A percentile compares a stretch with the other conserved stretches of the same genome.
phyloP scores from a whole-genome alignment of 2,113 vertebrate genomes.

The Neofelis nebulosa region DNA sequence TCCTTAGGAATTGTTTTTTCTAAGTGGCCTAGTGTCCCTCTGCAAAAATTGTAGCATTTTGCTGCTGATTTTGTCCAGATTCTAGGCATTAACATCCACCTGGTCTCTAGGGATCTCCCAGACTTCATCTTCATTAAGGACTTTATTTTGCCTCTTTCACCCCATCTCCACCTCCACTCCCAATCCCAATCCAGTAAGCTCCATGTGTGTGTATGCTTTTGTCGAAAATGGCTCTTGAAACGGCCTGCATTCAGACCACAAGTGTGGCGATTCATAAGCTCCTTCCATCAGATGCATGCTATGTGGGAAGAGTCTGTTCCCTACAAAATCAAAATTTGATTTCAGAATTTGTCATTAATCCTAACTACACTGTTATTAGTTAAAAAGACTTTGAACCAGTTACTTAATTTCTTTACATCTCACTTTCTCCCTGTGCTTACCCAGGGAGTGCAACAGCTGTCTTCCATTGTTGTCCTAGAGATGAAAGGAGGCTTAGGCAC shows the following conservation, averaged over 20 bases:
- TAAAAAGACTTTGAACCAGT: not conserved
- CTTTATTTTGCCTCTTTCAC: not conserved
- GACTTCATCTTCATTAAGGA: not conserved
- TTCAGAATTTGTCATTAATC: not conserved
- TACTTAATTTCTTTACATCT: not conserved
- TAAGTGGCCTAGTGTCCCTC: not conserved
- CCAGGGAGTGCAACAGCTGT: not conserved
- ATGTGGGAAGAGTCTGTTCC: not conserved
- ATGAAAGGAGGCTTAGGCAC: not conserved
- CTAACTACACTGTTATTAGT: not conserved
- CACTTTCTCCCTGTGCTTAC: not conserved
- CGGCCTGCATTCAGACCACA: accelerated
- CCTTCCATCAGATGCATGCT: not conserved
- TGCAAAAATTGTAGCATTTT: not conserved
- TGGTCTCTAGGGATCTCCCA: not conserved
- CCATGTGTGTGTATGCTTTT: not conserved
- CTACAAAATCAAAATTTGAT: not conserved
- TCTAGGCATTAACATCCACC: not conserved
- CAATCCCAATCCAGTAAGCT: not conserved
- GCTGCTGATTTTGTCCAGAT: not conserved
- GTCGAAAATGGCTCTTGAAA: not conserved
- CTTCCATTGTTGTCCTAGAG: not conserved
- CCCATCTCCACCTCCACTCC: not conserved
- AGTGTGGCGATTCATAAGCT: not conserved
- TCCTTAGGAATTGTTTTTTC: not conserved